phyloP scores from a whole-genome alignment of 2,797 vertebrate species.

The Eleutherodactylus coqui region DNA sequence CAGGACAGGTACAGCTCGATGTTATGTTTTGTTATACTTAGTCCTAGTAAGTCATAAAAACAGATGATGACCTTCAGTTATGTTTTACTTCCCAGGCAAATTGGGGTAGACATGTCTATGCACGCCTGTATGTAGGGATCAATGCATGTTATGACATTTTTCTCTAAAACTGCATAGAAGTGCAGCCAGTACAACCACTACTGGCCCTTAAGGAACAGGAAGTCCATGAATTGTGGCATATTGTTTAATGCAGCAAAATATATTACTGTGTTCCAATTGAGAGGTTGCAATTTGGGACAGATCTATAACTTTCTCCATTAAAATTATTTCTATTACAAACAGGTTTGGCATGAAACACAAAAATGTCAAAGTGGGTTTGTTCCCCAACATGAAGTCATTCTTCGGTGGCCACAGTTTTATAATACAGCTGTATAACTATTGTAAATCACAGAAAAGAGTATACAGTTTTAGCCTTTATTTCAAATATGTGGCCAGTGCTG shows the following conservation, averaged over 20 bases:
- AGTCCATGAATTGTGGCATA: neutral
- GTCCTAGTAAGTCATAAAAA: neutral
- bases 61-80: neutral
- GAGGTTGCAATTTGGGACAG: neutral
- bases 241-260: neutral
- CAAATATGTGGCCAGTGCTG: neutral
- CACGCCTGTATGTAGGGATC: neutral
- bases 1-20: neutral
- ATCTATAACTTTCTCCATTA: neutral
- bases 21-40: neutral
- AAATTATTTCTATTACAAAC: neutral
- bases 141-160: neutral
- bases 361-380: neutral
- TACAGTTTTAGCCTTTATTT: neutral
- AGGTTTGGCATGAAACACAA: neutral
- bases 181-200: neutral
- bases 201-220: neutral
- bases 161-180: neutral
- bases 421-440: slow-evolving; percentile 9
- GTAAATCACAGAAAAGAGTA: neutral
- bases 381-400: neutral
- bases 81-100: neutral
- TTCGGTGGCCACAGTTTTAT: neutral
- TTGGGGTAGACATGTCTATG: neutral
- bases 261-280: neutral